Base-by-base conservation (phyloP, 2,888 invertebrate genomes). In the Agrotis clavis region DNA sequence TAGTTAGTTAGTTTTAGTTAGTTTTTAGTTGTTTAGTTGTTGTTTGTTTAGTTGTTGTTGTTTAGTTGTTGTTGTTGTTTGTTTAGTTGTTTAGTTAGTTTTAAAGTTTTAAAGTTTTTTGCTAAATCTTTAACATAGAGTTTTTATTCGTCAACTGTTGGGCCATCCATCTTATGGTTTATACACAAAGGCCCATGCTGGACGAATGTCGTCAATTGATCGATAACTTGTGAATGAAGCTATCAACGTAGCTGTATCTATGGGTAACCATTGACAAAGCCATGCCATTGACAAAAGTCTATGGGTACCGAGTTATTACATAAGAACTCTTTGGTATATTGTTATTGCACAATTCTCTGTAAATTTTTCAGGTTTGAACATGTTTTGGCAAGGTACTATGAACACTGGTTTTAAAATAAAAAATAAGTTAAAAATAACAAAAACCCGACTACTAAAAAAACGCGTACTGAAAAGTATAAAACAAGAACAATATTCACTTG, bases 131-230 rank as follows among this genome's bases (percentile, higher is more conserved):
- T 77, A 25, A 59, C 60, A 25, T 67, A 21, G 65, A 65, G 61
- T 78, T 77, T 77, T 77, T 77, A 67, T 77, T 50, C 45, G 51
- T 67, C 67, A 63, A 60, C 62, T 54, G 53, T 51, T 63, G 35
- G n/a, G 50, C 62, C 48, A 67, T 79, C 53, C 57, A 59, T 79
- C 68, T 68, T 59, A 47, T 66, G 45, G 50, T 45, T 35, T 19
- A 6, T 56, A 62, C 62, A 78, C 68, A 78, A 72, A 69, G 25
- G 65, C 6, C 16, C 11, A 68, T 68, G 68, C 53, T 78, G 54
- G 14, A 47, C 41, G 35, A 67, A 48, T 67, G 35, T 61, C 47
- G 45, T 67, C 51, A 41, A 65, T 53, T 72, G 67, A 77, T 77
- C 60, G 64, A 73, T 61, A 64, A 68, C 63, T 59, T 47, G 53